phyloP scores from a whole-genome alignment of 2,888 invertebrate species.

The Ceraclea dissimilis region DNA sequence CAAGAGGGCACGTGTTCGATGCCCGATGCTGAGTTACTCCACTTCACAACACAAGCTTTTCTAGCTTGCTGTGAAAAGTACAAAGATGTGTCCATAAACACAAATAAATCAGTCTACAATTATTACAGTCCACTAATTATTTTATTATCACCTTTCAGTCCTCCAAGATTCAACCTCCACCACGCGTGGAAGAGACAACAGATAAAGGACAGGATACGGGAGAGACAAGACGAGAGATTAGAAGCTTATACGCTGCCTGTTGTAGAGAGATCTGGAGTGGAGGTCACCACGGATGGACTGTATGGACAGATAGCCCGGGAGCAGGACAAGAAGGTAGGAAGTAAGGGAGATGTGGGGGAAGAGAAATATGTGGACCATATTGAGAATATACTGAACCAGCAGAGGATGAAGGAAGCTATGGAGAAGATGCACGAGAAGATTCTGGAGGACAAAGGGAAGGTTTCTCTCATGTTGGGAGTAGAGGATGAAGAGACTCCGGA shows the following conservation, averaged over 20 bases:
- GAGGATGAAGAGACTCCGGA: constrained; percentile 33
- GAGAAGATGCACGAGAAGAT: constrained; percentile 8
- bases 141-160: constrained; percentile 43
- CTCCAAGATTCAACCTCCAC: constrained; percentile 53
- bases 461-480: background rate
- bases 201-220: constrained; percentile 42
- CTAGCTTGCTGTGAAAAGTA: too few relatives aligned
- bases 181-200: constrained; percentile 50
- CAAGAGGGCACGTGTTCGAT: too few relatives aligned
- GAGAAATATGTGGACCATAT: constrained; percentile 13
- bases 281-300: constrained; percentile 19
- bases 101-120: too few relatives aligned
- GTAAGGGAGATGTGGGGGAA: constrained; percentile 18
- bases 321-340: background rate
- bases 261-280: constrained; percentile 29
- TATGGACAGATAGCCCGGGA: constrained; percentile 18
- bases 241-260: constrained; percentile 38
- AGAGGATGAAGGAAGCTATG: constrained; percentile 5
- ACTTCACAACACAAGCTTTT: too few relatives aligned
- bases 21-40: too few relatives aligned
- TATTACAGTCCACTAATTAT: too few relatives aligned
- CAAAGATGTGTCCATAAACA: too few relatives aligned
- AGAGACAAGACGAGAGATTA: constrained; percentile 36
- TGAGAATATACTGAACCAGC: constrained; percentile 10
- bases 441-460: constrained; percentile 1